Evolutionary conservation across 2,888 invertebrate genomes (phyloP), one percentile per base, ranked within the genome.

Genomic region (Eupithecia dodoneata): DNA sequence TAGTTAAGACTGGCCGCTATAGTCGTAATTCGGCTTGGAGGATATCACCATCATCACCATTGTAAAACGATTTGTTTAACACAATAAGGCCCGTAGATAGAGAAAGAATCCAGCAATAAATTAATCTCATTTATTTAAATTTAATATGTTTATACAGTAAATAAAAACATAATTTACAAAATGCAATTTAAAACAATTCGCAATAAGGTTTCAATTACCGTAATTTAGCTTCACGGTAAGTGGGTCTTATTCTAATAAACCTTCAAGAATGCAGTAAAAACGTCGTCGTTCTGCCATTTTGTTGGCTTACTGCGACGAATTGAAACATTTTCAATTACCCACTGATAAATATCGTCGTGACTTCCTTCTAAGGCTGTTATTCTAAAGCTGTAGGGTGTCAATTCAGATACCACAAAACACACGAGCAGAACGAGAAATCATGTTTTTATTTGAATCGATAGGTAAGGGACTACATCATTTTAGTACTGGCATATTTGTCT

Each of bases 321-420:
- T 76, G 80, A 75, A 82, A 81, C 80, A 79, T 83, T 82, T 84
- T 83, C 83, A 83, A 84, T 84, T 84, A 84, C 42, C 71, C 12
- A 67, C 82, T 79, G 83, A 83, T 82, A 83, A 84, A 83, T 81
- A 83, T 82, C 83, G 41, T 75, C 59, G 67, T 69, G n/a, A 10
- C 67, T 69, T 44, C 67, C 45, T 9, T 18, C 59, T n/a, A 42
- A 9, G 44, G 67, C 45, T 15, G 10, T n/a, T 69, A 45, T 69
- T 69, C 67, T 69, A 44, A 44, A n/a, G 45, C 10, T 45, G n/a
- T 67, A 67, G 7, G 63, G 63, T 18, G 12, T 18, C 12, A n/a
- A 9, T 59, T 59, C 59, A 59, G 10, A 59, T 18, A 2, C 3
- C 18, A 18, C 3, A 18, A 59, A 30, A 30, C 30, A 30, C 30